Percentiles rank a stretch among this genome's conserved stretches.
phyloP scores from a whole-genome alignment of 2,113 vertebrate genomes.

The Podarcis muralis region DNA sequence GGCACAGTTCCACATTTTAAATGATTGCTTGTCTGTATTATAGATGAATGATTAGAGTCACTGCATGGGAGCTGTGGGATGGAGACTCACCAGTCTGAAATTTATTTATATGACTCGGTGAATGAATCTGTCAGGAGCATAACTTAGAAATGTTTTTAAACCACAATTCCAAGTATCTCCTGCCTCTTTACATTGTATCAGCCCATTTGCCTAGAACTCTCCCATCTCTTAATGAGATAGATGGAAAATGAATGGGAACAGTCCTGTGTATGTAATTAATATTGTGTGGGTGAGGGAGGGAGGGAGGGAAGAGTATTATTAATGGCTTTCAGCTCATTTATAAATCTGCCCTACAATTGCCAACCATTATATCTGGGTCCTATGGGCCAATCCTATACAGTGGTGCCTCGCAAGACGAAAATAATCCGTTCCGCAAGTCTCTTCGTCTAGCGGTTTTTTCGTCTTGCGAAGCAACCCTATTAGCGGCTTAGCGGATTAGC shows the following conservation, averaged over 20 bases:
- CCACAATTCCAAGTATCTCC: slow-evolving; percentile 45
- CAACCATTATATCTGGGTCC: slow-evolving; percentile 34
- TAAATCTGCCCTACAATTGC: slow-evolving; percentile 45
- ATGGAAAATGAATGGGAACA: slow-evolving; percentile 59
- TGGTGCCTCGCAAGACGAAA: too few relatives aligned
- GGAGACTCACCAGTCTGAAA: slow-evolving; percentile 55
- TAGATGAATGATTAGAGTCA: slow-evolving; percentile 62
- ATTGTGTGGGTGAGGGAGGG: slow-evolving; percentile 46
- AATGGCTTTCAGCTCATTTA: slow-evolving; percentile 48
- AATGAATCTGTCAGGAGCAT: slow-evolving; percentile 65
- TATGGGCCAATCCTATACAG: neutral
- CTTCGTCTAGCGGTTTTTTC: too few relatives aligned
- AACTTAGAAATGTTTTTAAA: slow-evolving; percentile 70
- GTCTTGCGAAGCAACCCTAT: too few relatives aligned
- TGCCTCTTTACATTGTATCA: slow-evolving; percentile 33
- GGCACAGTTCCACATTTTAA: slow-evolving; percentile 36
- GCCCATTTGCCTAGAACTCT: slow-evolving; percentile 42
- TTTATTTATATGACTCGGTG: slow-evolving; percentile 72
- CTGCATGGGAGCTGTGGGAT: slow-evolving; percentile 41
- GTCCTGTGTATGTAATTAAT: slow-evolving; percentile 59
- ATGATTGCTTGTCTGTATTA: slow-evolving; percentile 63
- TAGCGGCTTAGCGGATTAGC: too few relatives aligned
- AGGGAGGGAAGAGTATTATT: slow-evolving; percentile 33
- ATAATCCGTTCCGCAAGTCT: too few relatives aligned
- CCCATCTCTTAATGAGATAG: slow-evolving; percentile 49